A percentile compares a stretch with the other conserved stretches of the same genome.
phyloP scores from a whole-genome alignment of 1,140 invertebrate genomes.

The Drosophila murphyi region DNA sequence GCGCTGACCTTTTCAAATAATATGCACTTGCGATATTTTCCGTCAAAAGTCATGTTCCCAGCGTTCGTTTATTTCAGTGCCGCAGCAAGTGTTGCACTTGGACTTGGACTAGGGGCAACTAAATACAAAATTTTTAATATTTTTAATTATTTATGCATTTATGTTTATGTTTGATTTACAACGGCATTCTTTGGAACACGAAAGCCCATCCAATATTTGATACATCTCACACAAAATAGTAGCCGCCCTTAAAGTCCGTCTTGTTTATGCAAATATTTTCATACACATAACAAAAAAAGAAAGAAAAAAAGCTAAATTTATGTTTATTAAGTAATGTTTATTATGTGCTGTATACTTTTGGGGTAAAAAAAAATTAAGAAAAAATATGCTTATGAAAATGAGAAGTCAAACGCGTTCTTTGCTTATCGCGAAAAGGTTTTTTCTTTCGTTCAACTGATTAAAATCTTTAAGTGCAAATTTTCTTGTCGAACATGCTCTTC shows the following conservation, averaged over 20 bases:
- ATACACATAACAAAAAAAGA: no score
- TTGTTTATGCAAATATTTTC: not conserved
- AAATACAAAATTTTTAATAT: not conserved
- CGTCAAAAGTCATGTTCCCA: conserved; percentile 74
- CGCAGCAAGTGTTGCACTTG: conserved; percentile 17
- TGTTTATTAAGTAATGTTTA: not conserved
- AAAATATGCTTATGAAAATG: conserved; percentile 3
- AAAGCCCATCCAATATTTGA: conserved; percentile 27
- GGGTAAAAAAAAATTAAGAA: conserved; percentile 25
- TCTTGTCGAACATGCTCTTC: conserved; percentile 9
- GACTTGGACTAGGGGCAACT: conserved; percentile 1
- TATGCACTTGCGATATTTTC: conserved; percentile 60
- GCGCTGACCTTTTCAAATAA: conserved; percentile 75
- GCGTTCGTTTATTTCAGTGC: conserved; percentile 58
- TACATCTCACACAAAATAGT: not conserved
- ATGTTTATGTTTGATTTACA: conserved; percentile 5
- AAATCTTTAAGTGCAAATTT: not conserved
- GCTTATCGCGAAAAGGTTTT: conserved; percentile 20
- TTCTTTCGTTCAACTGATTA: not conserved
- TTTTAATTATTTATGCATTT: not conserved
- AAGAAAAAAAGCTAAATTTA: not conserved
- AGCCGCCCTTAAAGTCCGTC: not conserved
- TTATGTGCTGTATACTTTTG: conserved; percentile 40
- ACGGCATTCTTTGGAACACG: conserved; percentile 21
- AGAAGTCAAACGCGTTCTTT: conserved; percentile 17